Conservation (phyloP, 1,140 invertebrate genomes). For the Caenorhabditis latens region DNA sequence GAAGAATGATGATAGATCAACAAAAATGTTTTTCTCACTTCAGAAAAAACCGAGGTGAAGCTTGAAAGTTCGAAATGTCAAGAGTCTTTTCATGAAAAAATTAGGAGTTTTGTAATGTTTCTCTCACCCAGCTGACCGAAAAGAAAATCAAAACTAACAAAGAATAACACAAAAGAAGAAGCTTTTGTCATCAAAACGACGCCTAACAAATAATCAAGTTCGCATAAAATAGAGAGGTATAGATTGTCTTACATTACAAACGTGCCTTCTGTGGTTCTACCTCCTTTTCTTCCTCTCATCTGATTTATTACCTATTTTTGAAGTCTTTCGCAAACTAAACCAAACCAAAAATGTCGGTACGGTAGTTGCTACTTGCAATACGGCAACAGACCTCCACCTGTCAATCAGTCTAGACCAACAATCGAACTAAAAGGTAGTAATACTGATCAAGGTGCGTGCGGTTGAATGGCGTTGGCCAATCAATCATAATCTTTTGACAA, state of each 20-base stretch:
- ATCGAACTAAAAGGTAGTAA: slow-evolving; percentile 8
- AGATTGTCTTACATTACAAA: not conserved
- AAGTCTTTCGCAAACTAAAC: not conserved
- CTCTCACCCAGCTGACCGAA: not conserved
- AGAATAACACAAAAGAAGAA: not conserved
- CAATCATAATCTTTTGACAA: slow-evolving; percentile 15
- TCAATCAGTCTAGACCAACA: slow-evolving; percentile 35
- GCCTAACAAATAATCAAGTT: slow-evolving; percentile 47
- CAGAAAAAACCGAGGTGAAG: too few species aligned
- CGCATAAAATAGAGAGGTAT: slow-evolving; percentile 4
- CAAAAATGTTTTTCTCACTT: not conserved
- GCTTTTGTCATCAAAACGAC: slow-evolving; percentile 43
- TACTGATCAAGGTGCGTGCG: slow-evolving; percentile 37
- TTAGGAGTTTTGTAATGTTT: too few species aligned
- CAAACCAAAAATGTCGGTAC: slow-evolving; percentile 23
- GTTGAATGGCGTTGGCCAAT: not conserved
- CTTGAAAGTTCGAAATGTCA: too few species aligned
- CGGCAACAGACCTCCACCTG: slow-evolving; percentile 5
- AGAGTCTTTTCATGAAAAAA: too few species aligned
- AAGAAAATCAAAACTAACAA: slow-evolving; percentile 23
- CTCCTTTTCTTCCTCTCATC: not conserved
- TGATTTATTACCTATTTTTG: slow-evolving; percentile 51
- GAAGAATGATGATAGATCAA: not conserved
- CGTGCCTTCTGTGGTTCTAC: slow-evolving; percentile 4
- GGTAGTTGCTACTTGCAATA: slow-evolving; percentile 2